A percentile compares a stretch with the other conserved stretches of the same genome.
Evolutionary conservation across 2,797 vertebrate species (phyloP).

Genomic region (Argya squamiceps): DNA sequence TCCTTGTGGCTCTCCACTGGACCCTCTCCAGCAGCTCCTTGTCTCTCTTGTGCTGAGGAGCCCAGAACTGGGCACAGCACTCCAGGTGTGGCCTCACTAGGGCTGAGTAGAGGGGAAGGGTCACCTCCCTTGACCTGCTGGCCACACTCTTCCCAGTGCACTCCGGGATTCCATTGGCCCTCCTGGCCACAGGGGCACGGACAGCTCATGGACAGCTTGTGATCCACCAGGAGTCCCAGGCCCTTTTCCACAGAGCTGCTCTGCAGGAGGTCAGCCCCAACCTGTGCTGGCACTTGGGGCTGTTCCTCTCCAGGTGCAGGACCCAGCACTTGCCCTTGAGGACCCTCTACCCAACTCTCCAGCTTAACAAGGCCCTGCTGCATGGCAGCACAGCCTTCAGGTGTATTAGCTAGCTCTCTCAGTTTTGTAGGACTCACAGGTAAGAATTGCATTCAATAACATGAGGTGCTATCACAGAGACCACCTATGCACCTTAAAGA

Average conservation of each 20-base stretch:
- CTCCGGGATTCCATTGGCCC: neutral
- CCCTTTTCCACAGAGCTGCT: neutral
- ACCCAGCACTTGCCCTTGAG: rapidly evolving
- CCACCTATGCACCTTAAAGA: rapidly evolving
- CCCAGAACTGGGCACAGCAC: neutral
- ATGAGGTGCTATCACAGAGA: neutral
- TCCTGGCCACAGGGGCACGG: neutral
- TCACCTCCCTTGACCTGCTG: neutral
- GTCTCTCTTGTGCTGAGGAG: neutral
- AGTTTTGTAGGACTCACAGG: neutral
- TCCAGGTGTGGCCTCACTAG: neutral
- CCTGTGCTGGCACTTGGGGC: neutral
- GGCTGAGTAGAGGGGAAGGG: neutral
- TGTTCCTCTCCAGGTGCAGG: neutral
- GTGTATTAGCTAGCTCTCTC: neutral
- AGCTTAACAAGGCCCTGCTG: neutral
- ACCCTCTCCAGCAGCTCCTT: neutral
- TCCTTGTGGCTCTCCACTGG: neutral
- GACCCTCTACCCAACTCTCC: neutral
- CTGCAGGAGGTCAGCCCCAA: neutral
- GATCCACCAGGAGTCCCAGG: neutral
- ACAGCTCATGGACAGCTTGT: neutral
- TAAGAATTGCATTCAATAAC: neutral
- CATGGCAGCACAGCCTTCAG: neutral
- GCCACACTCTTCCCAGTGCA: neutral